These are phyloP conservation scores for Urosaurus nigricauda DNA, from an alignment of 2,797 vertebrate species.

Conservation along the genomic window DNA sequence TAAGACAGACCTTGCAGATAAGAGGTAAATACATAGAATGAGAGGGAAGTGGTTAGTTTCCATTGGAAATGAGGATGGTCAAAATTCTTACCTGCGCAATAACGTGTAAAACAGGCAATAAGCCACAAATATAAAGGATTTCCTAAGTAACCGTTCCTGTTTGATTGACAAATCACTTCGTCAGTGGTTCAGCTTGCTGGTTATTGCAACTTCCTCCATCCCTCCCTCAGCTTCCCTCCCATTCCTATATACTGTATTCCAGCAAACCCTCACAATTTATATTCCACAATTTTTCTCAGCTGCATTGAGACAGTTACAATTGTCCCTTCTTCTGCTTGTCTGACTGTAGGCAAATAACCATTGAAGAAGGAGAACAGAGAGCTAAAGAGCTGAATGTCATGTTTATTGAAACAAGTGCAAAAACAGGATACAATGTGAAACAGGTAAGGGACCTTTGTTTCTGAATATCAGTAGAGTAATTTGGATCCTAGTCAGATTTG, in stretches of 20 bases:
- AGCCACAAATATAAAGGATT: not conserved
- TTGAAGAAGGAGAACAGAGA: conserved; percentile 91
- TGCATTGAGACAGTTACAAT: not conserved
- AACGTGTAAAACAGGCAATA: not conserved
- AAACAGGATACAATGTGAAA: conserved; percentile 94
- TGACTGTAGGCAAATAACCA: conserved; percentile 89
- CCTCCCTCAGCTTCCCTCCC: not conserved
- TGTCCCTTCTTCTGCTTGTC: conserved; percentile 24
- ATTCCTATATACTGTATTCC: not conserved
- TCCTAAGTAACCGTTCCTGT: not conserved
- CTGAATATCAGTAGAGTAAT: not conserved
- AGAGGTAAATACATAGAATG: conserved; percentile 79
- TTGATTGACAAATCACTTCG: conserved; percentile 2
- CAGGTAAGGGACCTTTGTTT: conserved; percentile 80
- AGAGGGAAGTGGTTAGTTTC: not conserved
- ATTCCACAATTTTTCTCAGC: not conserved
- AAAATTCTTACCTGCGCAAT: not conserved
- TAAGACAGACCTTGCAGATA: conserved; percentile 92
- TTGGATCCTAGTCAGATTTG: no score
- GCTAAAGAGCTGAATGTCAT: conserved; percentile 94
- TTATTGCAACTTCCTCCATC: not conserved
- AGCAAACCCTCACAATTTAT: not conserved
- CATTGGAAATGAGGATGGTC: not conserved
- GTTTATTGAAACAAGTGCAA: conserved; percentile 95
- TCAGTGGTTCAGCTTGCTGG: not conserved